These are phyloP conservation scores for Thymelicus acteon DNA, from an alignment of 2,888 invertebrate species.

Conservation along the genomic window DNA sequence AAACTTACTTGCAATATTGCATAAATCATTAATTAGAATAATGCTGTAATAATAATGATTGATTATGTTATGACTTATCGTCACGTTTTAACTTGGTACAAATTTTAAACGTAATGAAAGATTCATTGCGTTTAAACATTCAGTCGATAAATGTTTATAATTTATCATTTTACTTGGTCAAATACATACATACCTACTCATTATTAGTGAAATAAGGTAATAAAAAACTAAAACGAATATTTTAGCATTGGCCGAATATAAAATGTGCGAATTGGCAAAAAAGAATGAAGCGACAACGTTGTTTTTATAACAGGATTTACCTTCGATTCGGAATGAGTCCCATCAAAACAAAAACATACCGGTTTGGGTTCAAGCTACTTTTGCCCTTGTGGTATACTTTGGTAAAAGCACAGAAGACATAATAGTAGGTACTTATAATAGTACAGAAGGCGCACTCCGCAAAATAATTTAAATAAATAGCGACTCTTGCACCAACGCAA, in stretches of 20 bases:
- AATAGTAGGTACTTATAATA: too few relatives aligned
- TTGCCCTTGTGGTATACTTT: conserved; percentile 45
- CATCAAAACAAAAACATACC: conserved; percentile 42
- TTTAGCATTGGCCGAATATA: not conserved
- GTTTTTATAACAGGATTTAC: conserved; percentile 29
- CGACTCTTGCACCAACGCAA: too few relatives aligned
- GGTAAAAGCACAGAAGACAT: too few relatives aligned
- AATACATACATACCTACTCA: not conserved
- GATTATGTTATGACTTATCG: conserved; percentile 34
- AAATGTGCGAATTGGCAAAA: not conserved
- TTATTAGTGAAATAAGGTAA: not conserved
- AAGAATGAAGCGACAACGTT: conserved; percentile 11
- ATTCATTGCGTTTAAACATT: not conserved
- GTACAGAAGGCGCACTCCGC: too few relatives aligned
- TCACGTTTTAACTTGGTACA: conserved; percentile 36
- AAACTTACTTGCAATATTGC: not conserved
- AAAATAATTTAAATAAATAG: too few relatives aligned
- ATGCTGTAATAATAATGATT: conserved; percentile 2
- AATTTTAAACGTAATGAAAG: conserved; percentile 12
- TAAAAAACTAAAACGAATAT: not conserved
- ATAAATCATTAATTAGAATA: conserved; percentile 1
- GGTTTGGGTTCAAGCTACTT: conserved; percentile 45
- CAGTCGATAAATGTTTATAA: conserved; percentile 20
- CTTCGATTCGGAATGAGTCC: conserved; percentile 35
- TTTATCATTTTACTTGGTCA: not conserved